Evolutionary conservation across 2,888 invertebrate species (phyloP).

Genomic region (Mythimna loreyi): DNA sequence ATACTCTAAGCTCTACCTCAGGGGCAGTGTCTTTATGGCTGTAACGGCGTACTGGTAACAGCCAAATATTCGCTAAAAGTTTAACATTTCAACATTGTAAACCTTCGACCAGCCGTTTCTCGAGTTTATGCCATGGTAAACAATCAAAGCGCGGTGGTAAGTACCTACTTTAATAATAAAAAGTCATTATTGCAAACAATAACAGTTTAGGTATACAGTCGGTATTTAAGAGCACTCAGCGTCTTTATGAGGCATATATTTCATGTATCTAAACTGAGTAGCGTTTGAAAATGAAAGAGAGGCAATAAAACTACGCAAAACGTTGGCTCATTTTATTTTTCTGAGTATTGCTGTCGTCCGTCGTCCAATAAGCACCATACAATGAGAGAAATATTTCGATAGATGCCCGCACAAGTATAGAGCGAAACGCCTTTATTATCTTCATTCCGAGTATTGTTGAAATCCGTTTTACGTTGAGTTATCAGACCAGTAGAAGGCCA

Average conservation of each 20-base stretch:
- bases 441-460: conserved; percentile 4
- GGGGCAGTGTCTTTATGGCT: neutral
- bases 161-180: conserved; percentile 25
- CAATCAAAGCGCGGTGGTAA: neutral
- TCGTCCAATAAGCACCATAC: conserved; percentile 2
- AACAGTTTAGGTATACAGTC: conserved; percentile 13
- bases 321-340: conserved; percentile 47
- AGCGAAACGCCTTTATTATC: neutral
- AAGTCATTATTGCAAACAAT: conserved; percentile 18
- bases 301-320: conserved; percentile 21
- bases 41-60: neutral
- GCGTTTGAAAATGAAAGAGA: conserved; percentile 29
- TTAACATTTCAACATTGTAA: conserved; percentile 1
- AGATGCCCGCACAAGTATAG: neutral
- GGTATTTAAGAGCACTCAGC: conserved; percentile 20
- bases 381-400: neutral
- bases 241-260: conserved; percentile 29
- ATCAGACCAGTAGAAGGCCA: neutral
- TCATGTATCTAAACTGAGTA: conserved; percentile 17
- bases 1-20: conserved; percentile 1
- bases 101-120: neutral
- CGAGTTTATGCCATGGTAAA: conserved; percentile 3
- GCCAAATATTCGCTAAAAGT: conserved; percentile 4
- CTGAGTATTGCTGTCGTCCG: conserved; percentile 32
- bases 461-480: conserved; percentile 1